Base-by-base conservation (phyloP, 2,113 vertebrate genomes). In the Pitta sordida region DNA sequence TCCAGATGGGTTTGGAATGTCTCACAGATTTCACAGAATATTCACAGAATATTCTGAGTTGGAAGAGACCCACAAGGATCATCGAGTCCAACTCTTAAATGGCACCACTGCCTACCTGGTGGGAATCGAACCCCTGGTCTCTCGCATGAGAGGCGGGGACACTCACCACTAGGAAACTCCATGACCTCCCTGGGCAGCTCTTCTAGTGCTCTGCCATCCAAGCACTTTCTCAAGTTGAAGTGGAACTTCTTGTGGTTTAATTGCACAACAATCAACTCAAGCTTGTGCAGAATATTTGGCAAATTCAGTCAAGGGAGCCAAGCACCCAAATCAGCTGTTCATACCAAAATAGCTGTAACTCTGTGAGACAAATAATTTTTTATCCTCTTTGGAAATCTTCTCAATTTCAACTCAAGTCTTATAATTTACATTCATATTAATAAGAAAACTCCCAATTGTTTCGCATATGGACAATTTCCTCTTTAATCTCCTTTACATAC, bases 401-500 rank as follows among this genome's bases (percentile, higher is more conserved):
- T 88, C 41, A 4, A 1, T 76, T 91, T 91, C 65, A 91, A 65
- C 23, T 43, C n/a, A 52, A 52, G 16, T 26, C 49, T 83, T 53
- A 80, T 70, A 73, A 46, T 70, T 73, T 65, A 46, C 64, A 82
- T 44, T 52, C 63, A 19, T 39, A 37, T 75, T 77, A 88, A 68
- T 83, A 77, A 58, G 20, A 74, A 36, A 71, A 30, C 24, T 68
- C 14, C 32, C 64, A 17, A 62, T 91, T 87, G 16, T 36, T 91
- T 92, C 76, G 53, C 32, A 55, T 36, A 73, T 18, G 63, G 81
- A 62, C 51, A 51, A 85, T 87, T 89, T 89, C 62, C 63, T 84
- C 43, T 74, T 91, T 58, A 53, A 91, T 87, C 32, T 77, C 74
- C 21, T 32, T 71, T 51, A 65, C 43, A 49, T 48, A 36, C 83